These are phyloP conservation scores for Macquaria ambigua DNA, from an alignment of 2,113 vertebrate genomes.

Conservation along the genomic window DNA sequence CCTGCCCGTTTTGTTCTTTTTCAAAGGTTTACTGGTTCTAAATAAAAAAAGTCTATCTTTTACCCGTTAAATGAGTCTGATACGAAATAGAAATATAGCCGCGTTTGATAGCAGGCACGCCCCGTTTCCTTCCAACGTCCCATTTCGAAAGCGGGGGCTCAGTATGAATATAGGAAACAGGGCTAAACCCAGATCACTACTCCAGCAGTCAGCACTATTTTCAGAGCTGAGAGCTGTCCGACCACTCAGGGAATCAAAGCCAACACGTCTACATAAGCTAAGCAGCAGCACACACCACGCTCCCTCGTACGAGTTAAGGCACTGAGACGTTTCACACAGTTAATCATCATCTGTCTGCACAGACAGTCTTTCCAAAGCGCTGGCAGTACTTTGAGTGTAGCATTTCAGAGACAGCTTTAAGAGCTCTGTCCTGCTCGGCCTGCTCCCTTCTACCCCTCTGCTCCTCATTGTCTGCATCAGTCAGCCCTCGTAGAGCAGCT, in stretches of 20 bases:
- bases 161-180: slow-evolving; percentile 75
- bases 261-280: slow-evolving; percentile 63
- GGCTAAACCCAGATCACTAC: slow-evolving; percentile 83
- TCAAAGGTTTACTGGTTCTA: slow-evolving; percentile 11
- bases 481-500: slow-evolving; percentile 62
- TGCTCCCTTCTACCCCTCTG: slow-evolving; percentile 30
- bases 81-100: slow-evolving; percentile 26
- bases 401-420: slow-evolving; percentile 63
- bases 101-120: slow-evolving; percentile 42
- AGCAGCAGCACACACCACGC: slow-evolving; percentile 55
- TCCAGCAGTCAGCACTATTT: slow-evolving; percentile 78
- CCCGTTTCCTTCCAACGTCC: slow-evolving; percentile 56
- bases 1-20: not conserved
- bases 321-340: slow-evolving; percentile 66
- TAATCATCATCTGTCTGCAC: slow-evolving; percentile 66
- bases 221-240: slow-evolving; percentile 69
- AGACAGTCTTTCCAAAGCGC: slow-evolving; percentile 38
- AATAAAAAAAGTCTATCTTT: slow-evolving; percentile 12
- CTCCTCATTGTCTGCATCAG: slow-evolving; percentile 65
- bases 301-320: slow-evolving; percentile 53
- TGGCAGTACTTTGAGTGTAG: slow-evolving; percentile 52
- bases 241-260: slow-evolving; percentile 75
- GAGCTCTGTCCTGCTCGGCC: slow-evolving; percentile 48
- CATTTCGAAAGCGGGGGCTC: slow-evolving; percentile 70
- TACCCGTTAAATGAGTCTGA: not conserved